phyloP scores from a whole-genome alignment of 2,797 vertebrate genomes.

The Anas bernieri region DNA sequence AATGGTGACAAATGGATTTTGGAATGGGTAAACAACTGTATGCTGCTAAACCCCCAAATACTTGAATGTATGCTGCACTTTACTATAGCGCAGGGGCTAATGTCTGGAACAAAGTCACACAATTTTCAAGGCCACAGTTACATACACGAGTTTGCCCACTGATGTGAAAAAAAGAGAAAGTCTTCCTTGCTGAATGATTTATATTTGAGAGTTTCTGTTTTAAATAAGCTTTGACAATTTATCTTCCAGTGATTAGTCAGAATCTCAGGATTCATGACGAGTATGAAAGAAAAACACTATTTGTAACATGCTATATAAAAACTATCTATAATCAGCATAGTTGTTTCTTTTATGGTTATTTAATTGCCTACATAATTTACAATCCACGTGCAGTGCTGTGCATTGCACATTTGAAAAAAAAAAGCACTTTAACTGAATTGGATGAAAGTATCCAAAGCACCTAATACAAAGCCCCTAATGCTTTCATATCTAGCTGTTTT shows the following conservation, averaged over 20 bases:
- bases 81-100: neutral
- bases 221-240: neutral
- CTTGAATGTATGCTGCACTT: neutral
- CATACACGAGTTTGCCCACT: neutral
- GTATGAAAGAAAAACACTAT: neutral
- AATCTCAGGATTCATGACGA: neutral
- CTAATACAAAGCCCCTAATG: neutral
- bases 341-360: neutral
- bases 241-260: neutral
- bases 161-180: neutral
- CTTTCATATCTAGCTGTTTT: neutral
- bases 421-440: neutral
- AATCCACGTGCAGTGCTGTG: neutral
- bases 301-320: neutral
- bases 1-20: neutral
- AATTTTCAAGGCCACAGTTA: constrained; percentile 10
- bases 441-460: neutral
- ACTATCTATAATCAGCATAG: neutral
- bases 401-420: neutral
- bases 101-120: neutral
- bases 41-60: neutral
- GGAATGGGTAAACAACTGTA: neutral
- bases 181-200: neutral
- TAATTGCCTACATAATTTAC: constrained; percentile 5
- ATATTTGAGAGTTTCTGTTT: neutral